Evolutionary conservation across 2,888 invertebrate genomes (phyloP), one percentile per base, ranked within the genome.

Genomic region (Drosophila anceps): DNA sequence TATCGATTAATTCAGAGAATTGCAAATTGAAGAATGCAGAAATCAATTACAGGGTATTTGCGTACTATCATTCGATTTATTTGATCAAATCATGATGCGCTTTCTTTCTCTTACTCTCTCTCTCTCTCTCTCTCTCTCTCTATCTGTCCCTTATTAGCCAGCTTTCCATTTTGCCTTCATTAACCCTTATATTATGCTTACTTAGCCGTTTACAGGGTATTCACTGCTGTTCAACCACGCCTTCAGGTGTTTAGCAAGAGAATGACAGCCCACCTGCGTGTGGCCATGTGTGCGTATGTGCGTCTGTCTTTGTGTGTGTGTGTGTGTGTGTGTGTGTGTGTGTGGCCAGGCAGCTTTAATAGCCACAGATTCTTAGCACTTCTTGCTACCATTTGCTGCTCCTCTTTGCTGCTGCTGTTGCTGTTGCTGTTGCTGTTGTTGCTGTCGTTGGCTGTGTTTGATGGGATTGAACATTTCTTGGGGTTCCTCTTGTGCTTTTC

Each of bases 351-450:
- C 57, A 67, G 54, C 80, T 78, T 71, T 79, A 79, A 78, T 79
- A 79, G 80, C 67, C 61, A 46, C 63, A 53, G 68, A 66, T 79
- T 74, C 67, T 73, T 73, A 65, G 60, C 73, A 64, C 61, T 77
- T 70, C 67, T 71, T 78, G 73, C 63, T 73, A 76, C 77, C 78
- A 72, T 67, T 59, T 76, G 64, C 35, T 70, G 63, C 59, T 41
- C 41, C 37, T 60, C 46, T n/a, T 31, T 51, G 31, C n/a, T 50
- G 7, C 13, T 50, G 20, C 5, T 35, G 20, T 3, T 24, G 44
- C 4, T 73, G 58, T 10, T 74, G 37, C 8, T 69, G 41, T 10
- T 31, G 8, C 13, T 18, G 12, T 13, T 31, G 15, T 20, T 20
- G 33, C 4, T 20, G 55, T 12, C 67, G 58, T 13, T 75, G 57